Conservation (phyloP, 2,888 invertebrate genomes). For the Monochamus alternatus region DNA sequence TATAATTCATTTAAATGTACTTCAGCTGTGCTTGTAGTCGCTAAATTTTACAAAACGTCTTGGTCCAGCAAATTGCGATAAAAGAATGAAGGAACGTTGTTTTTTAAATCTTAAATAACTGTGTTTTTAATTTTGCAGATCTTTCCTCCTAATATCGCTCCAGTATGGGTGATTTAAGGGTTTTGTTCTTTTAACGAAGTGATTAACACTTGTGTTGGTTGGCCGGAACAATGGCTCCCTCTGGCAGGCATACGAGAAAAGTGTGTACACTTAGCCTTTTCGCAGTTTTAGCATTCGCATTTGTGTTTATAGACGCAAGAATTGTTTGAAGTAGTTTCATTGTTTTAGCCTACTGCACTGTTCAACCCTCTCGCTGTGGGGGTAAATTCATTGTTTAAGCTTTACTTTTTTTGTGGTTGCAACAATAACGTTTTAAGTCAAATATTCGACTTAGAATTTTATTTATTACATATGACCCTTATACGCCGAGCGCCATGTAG, state of each 20-base stretch:
- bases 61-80: too few species aligned
- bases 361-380: constrained; percentile 49
- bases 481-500: background rate
- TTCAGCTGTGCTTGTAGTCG: too few species aligned
- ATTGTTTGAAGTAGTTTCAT: constrained; percentile 63
- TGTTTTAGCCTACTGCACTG: constrained; percentile 60
- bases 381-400: constrained; percentile 38
- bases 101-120: too few species aligned
- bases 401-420: constrained; percentile 55
- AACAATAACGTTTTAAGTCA: constrained; percentile 52
- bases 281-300: constrained; percentile 64
- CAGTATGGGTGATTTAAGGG: background rate
- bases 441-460: constrained; percentile 34
- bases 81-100: too few species aligned
- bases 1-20: too few species aligned
- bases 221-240: constrained; percentile 61
- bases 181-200: constrained; percentile 21
- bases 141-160: background rate
- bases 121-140: too few species aligned
- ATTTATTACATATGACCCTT: constrained; percentile 33
- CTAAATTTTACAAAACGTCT: too few species aligned
- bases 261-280: constrained; percentile 64
- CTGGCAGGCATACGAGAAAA: constrained; percentile 54
- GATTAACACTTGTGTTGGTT: constrained; percentile 17
- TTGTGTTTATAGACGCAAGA: constrained; percentile 63